phyloP scores from a whole-genome alignment of 2,888 invertebrate genomes.

The Dolomedes plantarius region DNA sequence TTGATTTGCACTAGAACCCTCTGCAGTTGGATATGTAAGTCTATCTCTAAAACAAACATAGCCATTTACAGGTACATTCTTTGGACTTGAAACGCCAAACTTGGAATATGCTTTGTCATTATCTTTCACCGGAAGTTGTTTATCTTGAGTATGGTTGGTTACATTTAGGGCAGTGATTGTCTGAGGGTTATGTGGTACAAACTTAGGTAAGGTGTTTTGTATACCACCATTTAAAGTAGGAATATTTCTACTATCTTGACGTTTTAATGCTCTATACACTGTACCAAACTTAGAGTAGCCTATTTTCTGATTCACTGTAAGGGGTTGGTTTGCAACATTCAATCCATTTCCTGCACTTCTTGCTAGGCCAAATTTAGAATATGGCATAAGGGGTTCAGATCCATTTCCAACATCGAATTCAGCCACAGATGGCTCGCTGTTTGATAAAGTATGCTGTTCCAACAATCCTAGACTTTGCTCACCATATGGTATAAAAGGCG shows the following conservation, averaged over 20 bases:
- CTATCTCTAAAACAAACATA: constrained; percentile 13
- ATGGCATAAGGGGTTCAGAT: constrained; percentile 26
- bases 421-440: constrained; percentile 56
- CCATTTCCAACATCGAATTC: constrained; percentile 14
- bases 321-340: constrained; percentile 13
- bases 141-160: neutral
- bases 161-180: neutral
- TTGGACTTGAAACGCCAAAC: neutral
- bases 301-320: neutral
- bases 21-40: neutral
- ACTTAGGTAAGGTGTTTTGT: neutral
- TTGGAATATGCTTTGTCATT: constrained; percentile 11
- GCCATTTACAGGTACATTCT: constrained; percentile 7
- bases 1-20: neutral
- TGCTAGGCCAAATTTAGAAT: constrained; percentile 38
- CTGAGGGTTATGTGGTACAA: neutral
- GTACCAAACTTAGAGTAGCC: constrained; percentile 41
- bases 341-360: constrained; percentile 28
- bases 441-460: neutral
- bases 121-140: neutral
- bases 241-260: neutral
- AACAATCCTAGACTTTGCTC: constrained; percentile 22
- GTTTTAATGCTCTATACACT: neutral
- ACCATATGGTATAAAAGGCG: neutral
- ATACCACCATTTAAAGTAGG: neutral